Percentiles rank a stretch among this genome's conserved stretches.
Conservation (phyloP, 2,113 vertebrate species). For the Sylvicapra grimmia region DNA sequence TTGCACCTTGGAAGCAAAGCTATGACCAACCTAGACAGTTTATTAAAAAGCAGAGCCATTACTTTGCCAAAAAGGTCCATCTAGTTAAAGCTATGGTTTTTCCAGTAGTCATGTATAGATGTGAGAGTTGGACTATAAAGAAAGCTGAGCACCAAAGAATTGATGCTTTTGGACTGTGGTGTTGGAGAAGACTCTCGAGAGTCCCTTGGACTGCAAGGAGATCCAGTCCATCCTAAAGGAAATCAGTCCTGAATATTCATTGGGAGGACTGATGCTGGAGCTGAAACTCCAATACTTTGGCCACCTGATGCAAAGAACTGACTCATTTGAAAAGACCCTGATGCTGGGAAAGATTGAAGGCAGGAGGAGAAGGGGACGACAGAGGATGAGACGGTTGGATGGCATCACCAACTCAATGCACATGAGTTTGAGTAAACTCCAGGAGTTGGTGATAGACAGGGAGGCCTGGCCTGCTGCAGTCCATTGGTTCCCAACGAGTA, state of each 20-base stretch:
- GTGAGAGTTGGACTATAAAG: neutral
- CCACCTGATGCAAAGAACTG: too few relatives aligned
- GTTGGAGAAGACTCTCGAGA: neutral
- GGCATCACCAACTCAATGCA: neutral
- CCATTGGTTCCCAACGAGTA: neutral
- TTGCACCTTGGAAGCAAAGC: neutral
- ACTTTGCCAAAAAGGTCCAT: neutral
- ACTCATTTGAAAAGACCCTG: too few relatives aligned
- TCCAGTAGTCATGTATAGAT: neutral
- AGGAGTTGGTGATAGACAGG: neutral
- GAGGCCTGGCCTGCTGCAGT: neutral
- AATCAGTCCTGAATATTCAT: neutral
- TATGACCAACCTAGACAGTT: neutral
- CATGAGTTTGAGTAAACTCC: neutral
- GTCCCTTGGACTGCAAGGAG: neutral
- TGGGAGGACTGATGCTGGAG: too few relatives aligned
- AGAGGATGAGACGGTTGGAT: neutral
- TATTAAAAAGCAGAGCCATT: neutral
- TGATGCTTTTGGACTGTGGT: neutral
- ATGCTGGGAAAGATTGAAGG: too few relatives aligned
- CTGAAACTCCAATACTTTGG: too few relatives aligned
- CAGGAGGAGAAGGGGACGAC: too few relatives aligned
- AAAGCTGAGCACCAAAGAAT: neutral
- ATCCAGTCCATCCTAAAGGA: neutral
- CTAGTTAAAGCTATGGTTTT: too few relatives aligned